Evolutionary conservation across 2,888 invertebrate genomes (phyloP).

Genomic region (Pristionchus exspectatus): DNA sequence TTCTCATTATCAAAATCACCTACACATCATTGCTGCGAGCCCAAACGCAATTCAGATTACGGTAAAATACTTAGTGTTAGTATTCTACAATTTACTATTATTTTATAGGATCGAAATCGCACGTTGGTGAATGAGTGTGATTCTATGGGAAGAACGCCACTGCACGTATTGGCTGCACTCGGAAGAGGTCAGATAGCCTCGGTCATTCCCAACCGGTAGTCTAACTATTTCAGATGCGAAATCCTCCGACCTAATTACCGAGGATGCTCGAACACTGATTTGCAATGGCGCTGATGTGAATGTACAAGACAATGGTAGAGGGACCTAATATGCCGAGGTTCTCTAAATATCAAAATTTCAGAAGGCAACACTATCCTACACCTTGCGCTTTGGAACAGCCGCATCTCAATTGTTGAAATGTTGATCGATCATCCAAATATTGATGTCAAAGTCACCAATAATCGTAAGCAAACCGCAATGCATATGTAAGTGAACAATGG

Average conservation of each 20-base stretch:
- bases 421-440: neutral
- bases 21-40: neutral
- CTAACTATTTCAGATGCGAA: neutral
- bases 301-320: neutral
- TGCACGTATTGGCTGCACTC: neutral
- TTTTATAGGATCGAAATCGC: neutral
- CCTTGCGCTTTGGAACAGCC: neutral
- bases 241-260: neutral
- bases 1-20: neutral
- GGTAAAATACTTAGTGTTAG: neutral
- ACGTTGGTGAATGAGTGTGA: neutral
- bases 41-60: neutral
- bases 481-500: neutral
- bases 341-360: neutral
- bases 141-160: neutral
- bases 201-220: neutral
- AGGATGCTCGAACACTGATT: neutral
- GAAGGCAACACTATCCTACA: neutral
- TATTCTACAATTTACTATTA: neutral
- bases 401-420: neutral
- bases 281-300: conserved; percentile 10
- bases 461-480: neutral
- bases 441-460: neutral
- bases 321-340: too few relatives aligned
- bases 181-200: neutral